Conservation (phyloP, 2,113 vertebrate genomes). For the Hippocampus zosterae region DNA sequence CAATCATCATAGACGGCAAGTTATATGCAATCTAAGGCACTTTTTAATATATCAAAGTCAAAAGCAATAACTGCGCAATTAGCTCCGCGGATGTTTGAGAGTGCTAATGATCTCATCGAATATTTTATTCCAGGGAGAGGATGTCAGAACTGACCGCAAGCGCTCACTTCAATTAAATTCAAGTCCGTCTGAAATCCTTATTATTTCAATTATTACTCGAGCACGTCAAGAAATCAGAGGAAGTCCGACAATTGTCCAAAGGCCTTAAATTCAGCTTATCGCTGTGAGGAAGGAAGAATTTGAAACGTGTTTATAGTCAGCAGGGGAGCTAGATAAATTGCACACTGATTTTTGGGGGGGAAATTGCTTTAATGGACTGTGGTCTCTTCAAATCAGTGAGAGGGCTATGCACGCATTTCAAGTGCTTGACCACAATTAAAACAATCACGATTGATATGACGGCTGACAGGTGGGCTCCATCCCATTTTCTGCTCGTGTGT, state of each 20-base stretch:
- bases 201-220: constrained; percentile 71
- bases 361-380: neutral
- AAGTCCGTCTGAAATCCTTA: constrained; percentile 51
- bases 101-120: constrained; percentile 11
- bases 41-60: no score
- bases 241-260: constrained; percentile 47
- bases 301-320: neutral
- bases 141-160: constrained; percentile 45
- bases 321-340: neutral
- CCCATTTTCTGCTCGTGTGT: neutral
- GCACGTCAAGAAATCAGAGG: constrained; percentile 51
- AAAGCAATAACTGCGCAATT: constrained; percentile 15
- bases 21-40: no score
- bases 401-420: neutral
- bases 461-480: neutral
- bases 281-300: constrained; percentile 28
- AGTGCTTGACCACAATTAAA: neutral
- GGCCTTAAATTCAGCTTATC: constrained; percentile 15
- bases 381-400: neutral
- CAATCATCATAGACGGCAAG: neutral
- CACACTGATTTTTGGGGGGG: no score
- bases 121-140: constrained; percentile 32
- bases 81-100: constrained; percentile 1
- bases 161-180: constrained; percentile 42
- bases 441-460: neutral